Evolutionary conservation across 2,888 invertebrate species (phyloP).

Genomic region (Clanis bilineata): DNA sequence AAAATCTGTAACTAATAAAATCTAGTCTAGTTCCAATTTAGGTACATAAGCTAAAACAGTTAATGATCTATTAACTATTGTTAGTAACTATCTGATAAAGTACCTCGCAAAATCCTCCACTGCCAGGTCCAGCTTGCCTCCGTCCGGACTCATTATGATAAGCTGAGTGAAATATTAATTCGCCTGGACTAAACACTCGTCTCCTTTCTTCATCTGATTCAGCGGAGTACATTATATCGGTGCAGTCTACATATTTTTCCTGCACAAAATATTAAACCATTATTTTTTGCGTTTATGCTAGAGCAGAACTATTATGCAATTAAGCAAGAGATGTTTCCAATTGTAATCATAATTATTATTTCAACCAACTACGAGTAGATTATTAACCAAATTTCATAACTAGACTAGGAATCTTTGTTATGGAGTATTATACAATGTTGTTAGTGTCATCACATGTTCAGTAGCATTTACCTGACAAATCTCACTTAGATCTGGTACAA

Average conservation of each 20-base stretch:
- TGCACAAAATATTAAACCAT: conserved; percentile 28
- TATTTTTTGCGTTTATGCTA: not conserved
- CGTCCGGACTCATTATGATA: conserved; percentile 44
- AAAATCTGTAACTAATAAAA: too few species aligned
- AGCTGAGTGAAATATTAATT: conserved; percentile 50
- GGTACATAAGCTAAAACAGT: too few species aligned
- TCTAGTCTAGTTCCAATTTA: too few species aligned
- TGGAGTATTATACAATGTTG: too few species aligned
- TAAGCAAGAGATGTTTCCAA: too few species aligned
- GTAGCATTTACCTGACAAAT: conserved; percentile 42
- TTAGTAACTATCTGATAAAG: not conserved
- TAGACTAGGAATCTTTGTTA: too few species aligned
- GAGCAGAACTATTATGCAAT: too few species aligned
- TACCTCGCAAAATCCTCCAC: conserved; percentile 69
- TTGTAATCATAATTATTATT: too few species aligned
- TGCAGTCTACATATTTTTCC: conserved; percentile 65
- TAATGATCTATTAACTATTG: too few species aligned
- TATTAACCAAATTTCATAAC: too few species aligned
- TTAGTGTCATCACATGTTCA: not conserved
- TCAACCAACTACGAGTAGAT: too few species aligned
- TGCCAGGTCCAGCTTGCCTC: conserved; percentile 27
- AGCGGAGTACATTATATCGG: conserved; percentile 49
- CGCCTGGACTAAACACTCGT: conserved; percentile 32
- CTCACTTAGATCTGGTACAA: conserved; percentile 45
- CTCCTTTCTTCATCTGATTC: conserved; percentile 36